Evolutionary conservation across 2,888 invertebrate species (phyloP).

Genomic region (Drosophila paranaensis): DNA sequence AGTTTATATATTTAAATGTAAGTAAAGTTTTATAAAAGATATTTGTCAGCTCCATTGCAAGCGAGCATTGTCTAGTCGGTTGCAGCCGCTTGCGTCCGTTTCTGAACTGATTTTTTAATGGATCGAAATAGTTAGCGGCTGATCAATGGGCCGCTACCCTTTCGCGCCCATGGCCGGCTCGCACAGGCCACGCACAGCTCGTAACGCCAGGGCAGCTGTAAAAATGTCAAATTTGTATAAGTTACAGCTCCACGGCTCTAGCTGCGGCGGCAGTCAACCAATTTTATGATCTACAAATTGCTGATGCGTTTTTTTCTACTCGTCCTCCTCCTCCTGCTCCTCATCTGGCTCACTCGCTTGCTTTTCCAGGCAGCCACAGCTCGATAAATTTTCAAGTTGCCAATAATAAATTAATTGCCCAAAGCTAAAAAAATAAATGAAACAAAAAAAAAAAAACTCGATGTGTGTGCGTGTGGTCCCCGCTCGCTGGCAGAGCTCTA

Average conservation of each 20-base stretch:
- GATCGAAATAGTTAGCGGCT: conserved; percentile 52
- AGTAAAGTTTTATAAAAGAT: too few species aligned
- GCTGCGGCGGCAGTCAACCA: conserved; percentile 30
- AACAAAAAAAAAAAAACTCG: conserved; percentile 47
- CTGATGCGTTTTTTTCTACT: conserved; percentile 56
- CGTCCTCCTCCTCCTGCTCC: background rate
- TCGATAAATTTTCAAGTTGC: conserved; percentile 75
- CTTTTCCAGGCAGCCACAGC: conserved; percentile 30
- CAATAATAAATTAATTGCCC: conserved; percentile 79
- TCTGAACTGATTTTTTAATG: conserved; percentile 35
- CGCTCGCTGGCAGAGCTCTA: conserved; percentile 8
- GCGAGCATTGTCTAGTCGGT: background rate
- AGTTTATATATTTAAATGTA: too few species aligned
- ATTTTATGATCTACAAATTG: conserved; percentile 80
- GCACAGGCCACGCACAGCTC: conserved; percentile 1
- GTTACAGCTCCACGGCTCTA: conserved; percentile 50
- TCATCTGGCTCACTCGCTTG: background rate
- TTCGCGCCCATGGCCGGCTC: conserved; percentile 4
- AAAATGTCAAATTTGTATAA: conserved; percentile 80
- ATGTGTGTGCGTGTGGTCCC: conserved; percentile 60
- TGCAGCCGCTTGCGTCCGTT: background rate
- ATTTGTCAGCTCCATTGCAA: too few species aligned
- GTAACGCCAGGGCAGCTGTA: conserved; percentile 51
- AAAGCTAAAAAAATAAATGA: conserved; percentile 27
- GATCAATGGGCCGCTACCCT: conserved; percentile 38